Percentiles rank a stretch among this genome's conserved stretches.
Conservation (phyloP, 2,888 invertebrate genomes). For the Rhaphigaster nebulosa region DNA sequence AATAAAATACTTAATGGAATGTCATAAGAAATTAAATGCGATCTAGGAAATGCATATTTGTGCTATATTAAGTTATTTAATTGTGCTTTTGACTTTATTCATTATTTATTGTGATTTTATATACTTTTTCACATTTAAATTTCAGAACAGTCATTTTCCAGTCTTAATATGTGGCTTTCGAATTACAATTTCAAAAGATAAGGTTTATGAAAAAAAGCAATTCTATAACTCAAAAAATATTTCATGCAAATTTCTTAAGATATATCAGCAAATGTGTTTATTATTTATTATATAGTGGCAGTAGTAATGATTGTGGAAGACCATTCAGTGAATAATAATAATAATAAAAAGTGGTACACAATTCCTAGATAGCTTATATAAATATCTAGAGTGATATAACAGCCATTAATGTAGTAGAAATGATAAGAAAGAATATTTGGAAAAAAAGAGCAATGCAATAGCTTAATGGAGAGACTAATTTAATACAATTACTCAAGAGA, state of each 20-base stretch:
- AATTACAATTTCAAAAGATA: not conserved
- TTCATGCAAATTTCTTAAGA: not conserved
- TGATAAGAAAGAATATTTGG: not conserved
- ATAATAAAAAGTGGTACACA: constrained; percentile 36
- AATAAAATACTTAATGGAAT: constrained; percentile 53
- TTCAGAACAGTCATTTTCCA: constrained; percentile 5
- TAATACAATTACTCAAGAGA: constrained; percentile 7
- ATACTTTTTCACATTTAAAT: constrained; percentile 7
- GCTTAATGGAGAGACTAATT: constrained; percentile 26
- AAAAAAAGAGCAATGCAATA: constrained; percentile 6
- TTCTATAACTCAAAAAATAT: not conserved
- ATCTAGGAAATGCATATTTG: constrained; percentile 55
- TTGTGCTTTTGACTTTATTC: constrained; percentile 46
- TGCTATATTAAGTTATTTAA: constrained; percentile 2
- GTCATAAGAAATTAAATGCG: constrained; percentile 39
- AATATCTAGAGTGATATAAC: constrained; percentile 14
- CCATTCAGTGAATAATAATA: constrained; percentile 24
- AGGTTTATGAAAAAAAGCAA: not conserved
- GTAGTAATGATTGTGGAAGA: constrained; percentile 47
- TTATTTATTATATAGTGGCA: constrained; percentile 40
- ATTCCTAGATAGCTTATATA: constrained; percentile 46
- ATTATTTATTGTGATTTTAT: constrained; percentile 49
- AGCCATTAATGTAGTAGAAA: constrained; percentile 6
- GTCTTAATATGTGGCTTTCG: not conserved
- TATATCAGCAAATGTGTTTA: not conserved